Conservation (phyloP, 2,113 vertebrate genomes). For the Pholis gunnellus region DNA sequence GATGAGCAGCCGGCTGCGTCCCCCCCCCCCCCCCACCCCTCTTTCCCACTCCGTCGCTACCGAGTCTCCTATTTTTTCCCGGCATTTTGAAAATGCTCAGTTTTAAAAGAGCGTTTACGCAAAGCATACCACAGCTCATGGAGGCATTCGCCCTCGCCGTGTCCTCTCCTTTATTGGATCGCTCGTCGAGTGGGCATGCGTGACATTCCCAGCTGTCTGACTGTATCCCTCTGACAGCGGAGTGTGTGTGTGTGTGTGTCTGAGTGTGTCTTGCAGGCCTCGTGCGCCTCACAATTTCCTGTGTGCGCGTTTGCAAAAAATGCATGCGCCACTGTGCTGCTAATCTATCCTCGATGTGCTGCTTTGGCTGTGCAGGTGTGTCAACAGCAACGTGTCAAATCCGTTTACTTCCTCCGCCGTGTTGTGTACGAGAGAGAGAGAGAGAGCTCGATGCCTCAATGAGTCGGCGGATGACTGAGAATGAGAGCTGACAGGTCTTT, state of each 20-base stretch:
- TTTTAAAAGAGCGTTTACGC: constrained; percentile 46
- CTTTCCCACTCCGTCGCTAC: not conserved
- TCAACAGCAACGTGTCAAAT: constrained; percentile 53
- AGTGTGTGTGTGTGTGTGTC: constrained; percentile 14
- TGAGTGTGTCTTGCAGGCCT: not conserved
- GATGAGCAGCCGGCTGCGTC: constrained; percentile 53
- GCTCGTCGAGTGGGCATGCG: constrained; percentile 52
- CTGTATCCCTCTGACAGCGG: constrained; percentile 46
- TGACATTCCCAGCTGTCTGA: constrained; percentile 76
- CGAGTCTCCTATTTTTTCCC: not conserved
- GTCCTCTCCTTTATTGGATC: constrained; percentile 64
- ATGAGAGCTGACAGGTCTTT: constrained; percentile 66
- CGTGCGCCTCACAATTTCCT: constrained; percentile 26
- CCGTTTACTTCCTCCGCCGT: constrained; percentile 58
- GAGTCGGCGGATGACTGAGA: constrained; percentile 41
- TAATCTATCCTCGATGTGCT: constrained; percentile 55
- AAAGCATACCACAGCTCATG: constrained; percentile 47
- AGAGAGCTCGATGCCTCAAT: constrained; percentile 32
- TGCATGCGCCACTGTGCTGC: constrained; percentile 41
- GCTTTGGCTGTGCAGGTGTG: constrained; percentile 55
- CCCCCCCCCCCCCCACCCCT: not conserved
- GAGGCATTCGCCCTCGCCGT: constrained; percentile 56
- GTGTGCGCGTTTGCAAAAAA: constrained; percentile 27
- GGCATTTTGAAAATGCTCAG: not conserved
- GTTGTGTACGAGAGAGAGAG: constrained; percentile 15